Base-by-base conservation (phyloP, 2,113 vertebrate genomes). In the Odocoileus hemionus region DNA sequence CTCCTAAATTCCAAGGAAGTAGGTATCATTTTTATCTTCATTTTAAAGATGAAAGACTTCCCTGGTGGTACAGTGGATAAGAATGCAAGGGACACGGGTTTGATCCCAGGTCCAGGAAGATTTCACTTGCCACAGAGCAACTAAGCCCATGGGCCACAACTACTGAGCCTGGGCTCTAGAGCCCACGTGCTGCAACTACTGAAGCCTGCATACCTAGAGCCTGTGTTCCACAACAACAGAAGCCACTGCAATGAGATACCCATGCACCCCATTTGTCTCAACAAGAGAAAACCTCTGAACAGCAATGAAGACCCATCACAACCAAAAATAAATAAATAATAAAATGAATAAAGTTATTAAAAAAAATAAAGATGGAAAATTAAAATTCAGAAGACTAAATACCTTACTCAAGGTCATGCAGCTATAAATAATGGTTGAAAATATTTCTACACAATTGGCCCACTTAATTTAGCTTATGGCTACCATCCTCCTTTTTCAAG, bases 21-120 rank as follows among this genome's bases (percentile, higher is more conserved):
- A 39, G 14, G 28, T 80, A 79, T 84, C 30, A 85, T 85, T 84
- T 76, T 79, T 61, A 95, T 74, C 45, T 50, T 28, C 47, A 96
- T 47, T 95, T 96, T 70, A 95, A 92, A 84, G 47, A 95, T 79
- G 15, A 74, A 80, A 96, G 95, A 89, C 13, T 95, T 76, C 70
- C 23, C 23, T 76, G 70, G 39, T 76, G 39, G 70, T 76, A 43
- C 39, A 76, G 39, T 76, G 70, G 39, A 39, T 76, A 76, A 43
- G 25, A 76, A 76, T 76, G 70, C 39, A 76, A 43, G 70, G 39
- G 70, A 26, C 70, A 76, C 1, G 1, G 70, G 70, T 76, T 43
- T 76, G 70, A 76, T 76, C 70, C 39, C 39, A 43, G 70, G 70
- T 43, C 23, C 7, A 13, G 36, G 39, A 76, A 76, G 70, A 76